Percentiles rank a stretch among this genome's conserved stretches.
These are phyloP conservation scores for Latheticus oryzae DNA, from an alignment of 2,888 invertebrate species.

Conservation along the genomic window DNA sequence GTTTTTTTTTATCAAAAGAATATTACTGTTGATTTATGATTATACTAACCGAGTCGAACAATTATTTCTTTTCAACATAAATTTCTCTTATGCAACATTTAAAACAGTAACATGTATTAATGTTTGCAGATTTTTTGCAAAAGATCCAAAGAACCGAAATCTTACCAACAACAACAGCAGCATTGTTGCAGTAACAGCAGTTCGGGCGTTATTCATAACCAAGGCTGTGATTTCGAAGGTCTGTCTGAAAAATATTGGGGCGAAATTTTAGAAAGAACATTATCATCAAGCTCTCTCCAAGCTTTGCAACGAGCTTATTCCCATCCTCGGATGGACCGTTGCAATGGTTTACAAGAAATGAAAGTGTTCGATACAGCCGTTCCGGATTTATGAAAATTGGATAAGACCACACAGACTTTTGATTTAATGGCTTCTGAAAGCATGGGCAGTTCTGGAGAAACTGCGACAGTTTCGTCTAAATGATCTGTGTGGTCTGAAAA, in stretches of 20 bases:
- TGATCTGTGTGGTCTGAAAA: conserved; percentile 52
- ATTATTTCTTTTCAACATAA: conserved; percentile 8
- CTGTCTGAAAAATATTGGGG: conserved; percentile 71
- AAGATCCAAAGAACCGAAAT: conserved; percentile 53
- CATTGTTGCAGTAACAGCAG: conserved; percentile 58
- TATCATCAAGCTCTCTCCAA: conserved; percentile 80
- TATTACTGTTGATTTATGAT: conserved; percentile 17
- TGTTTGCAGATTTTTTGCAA: conserved; percentile 60
- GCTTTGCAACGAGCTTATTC: conserved; percentile 65
- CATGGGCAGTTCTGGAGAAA: conserved; percentile 61
- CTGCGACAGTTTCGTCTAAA: conserved; percentile 56
- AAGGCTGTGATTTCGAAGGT: conserved; percentile 69
- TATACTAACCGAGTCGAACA: not conserved
- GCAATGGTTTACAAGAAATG: conserved; percentile 63
- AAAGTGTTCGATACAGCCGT: conserved; percentile 60
- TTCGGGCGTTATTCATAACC: conserved; percentile 55
- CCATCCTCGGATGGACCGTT: conserved; percentile 57
- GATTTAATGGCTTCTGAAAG: conserved; percentile 57
- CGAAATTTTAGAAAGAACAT: conserved; percentile 81
- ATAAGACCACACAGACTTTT: conserved; percentile 65
- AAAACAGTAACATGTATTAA: too few species aligned
- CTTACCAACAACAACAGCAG: conserved; percentile 51
- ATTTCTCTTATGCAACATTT: not conserved
- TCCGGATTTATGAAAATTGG: conserved; percentile 65
- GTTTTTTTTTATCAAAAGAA: too few species aligned